phyloP scores from a whole-genome alignment of 2,888 invertebrate species.

The Ophonus ardosiacus region DNA sequence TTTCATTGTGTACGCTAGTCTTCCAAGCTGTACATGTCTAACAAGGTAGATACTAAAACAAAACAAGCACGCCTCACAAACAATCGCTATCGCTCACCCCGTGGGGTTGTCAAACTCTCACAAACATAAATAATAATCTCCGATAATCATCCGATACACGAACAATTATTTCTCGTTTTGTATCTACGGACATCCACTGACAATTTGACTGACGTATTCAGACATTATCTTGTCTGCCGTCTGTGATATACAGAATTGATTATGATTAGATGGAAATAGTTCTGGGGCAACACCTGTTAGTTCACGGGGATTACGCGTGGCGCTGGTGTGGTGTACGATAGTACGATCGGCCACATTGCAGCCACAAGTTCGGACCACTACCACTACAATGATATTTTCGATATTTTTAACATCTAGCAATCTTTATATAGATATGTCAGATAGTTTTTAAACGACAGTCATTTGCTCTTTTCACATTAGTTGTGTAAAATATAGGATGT shows the following conservation, averaged over 20 bases:
- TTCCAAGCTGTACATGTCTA: background rate
- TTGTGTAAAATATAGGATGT: too few species aligned
- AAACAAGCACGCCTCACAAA: constrained; percentile 19
- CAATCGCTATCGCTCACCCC: constrained; percentile 42
- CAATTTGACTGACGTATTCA: constrained; percentile 55
- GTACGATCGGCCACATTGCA: background rate
- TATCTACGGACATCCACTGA: constrained; percentile 10
- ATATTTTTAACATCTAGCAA: too few species aligned
- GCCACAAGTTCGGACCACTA: too few species aligned
- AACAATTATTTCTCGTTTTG: constrained; percentile 48
- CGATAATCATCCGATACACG: constrained; percentile 38
- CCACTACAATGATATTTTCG: too few species aligned
- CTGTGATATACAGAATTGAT: constrained; percentile 60
- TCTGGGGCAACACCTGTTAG: constrained; percentile 56
- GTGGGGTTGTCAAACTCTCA: constrained; percentile 36
- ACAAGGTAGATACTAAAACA: background rate
- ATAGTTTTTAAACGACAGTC: too few species aligned
- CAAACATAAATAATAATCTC: constrained; percentile 46
- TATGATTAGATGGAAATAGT: constrained; percentile 61
- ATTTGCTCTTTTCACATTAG: too few species aligned
- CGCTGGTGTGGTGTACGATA: background rate
- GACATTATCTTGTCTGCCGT: constrained; percentile 59
- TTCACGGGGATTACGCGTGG: constrained; percentile 25
- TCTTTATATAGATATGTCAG: too few species aligned
- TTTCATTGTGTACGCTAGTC: background rate